Base-by-base conservation (phyloP, 2,113 vertebrate genomes). In the Megaptera novaeangliae region DNA sequence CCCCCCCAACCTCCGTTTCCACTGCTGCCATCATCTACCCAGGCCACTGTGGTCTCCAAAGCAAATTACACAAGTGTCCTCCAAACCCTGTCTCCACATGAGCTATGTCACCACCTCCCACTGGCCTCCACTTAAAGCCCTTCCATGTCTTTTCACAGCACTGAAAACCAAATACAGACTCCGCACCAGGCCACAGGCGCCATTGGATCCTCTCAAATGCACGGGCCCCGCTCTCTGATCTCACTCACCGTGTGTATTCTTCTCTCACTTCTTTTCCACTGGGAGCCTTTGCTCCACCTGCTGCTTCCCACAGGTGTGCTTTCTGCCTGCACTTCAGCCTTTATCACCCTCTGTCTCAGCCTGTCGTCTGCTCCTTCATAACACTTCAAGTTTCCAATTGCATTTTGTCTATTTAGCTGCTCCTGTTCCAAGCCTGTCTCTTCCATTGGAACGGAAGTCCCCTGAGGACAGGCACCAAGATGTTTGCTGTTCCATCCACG, bases 271-370 rank as follows among this genome's bases (percentile, higher is more conserved):
- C 23, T 68, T 71, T 93, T 1, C 21, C 17, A 3, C 12, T 13
- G n/a, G 46, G 27, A 57, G 15, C 3, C 57, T 80, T 46, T 59
- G 17, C 25, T 41, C 25, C 6, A 6, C 1, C 39, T 69, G 11
- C n/a, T 57, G 31, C 59, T 55, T 23, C 80, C 15, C 17, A 8
- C 0, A 10, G 18, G 15, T 0, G 1, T 0, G 0, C 9, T 87
- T 61, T 44, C 88, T 25, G 14, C 55, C 15, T 6, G 1, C 10
- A 5, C 49, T 23, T 61, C 20, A 77, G 25, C 5, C 8, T 82
- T 69, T 36, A 36, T 36, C 14, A 39, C 6, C 10, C 21, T 77
- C 36, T 46, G 0, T 49, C 61, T 72, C 34, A 93, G 41, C 14
- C 52, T 39, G 9, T 11, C 3, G 0, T 71, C 55, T 0, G 0